Conservation (phyloP, 92 coral and sea anemone species). For the Chrysogorgia sp. region DNA sequence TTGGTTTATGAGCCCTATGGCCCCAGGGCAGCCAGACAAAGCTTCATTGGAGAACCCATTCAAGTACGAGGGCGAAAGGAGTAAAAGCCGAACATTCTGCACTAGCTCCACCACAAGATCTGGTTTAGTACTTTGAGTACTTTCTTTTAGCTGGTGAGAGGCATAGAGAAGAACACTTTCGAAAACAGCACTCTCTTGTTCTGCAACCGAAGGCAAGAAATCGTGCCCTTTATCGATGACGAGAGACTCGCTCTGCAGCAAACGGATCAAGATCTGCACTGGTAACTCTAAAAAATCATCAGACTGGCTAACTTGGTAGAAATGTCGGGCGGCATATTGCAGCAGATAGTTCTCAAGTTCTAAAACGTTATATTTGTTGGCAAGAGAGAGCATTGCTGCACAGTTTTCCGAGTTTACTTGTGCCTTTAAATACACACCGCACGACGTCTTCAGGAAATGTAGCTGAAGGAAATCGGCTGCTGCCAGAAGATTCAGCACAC, state of each 20-base stretch:
- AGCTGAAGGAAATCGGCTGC: conserved; percentile 74
- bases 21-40: conserved; percentile 28
- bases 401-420: conserved; percentile 41
- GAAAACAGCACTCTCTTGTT: conserved; percentile 71
- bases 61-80: conserved; percentile 59
- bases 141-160: conserved; percentile 55
- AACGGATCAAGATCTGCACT: conserved; percentile 44
- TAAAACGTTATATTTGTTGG: conserved; percentile 61
- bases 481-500: conserved; percentile 72
- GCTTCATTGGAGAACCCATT: conserved; percentile 35
- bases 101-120: conserved; percentile 62
- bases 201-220: conserved; percentile 60
- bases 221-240: conserved; percentile 55
- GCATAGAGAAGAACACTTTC: conserved; percentile 65
- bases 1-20: conserved; percentile 44
- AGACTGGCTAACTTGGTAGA: conserved; percentile 54
- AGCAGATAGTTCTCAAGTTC: conserved; percentile 54
- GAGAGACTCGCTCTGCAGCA: conserved; percentile 63
- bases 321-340: conserved; percentile 55
- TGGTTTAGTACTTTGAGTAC: too few relatives aligned
- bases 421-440: conserved; percentile 28
- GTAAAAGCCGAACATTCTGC: conserved; percentile 59
- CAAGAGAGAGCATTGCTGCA: conserved; percentile 60
- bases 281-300: conserved; percentile 68
- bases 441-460: conserved; percentile 55